A percentile compares a stretch with the other conserved stretches of the same genome.
Evolutionary conservation across 2,797 vertebrate species (phyloP).

Genomic region (Prunella strophiata): DNA sequence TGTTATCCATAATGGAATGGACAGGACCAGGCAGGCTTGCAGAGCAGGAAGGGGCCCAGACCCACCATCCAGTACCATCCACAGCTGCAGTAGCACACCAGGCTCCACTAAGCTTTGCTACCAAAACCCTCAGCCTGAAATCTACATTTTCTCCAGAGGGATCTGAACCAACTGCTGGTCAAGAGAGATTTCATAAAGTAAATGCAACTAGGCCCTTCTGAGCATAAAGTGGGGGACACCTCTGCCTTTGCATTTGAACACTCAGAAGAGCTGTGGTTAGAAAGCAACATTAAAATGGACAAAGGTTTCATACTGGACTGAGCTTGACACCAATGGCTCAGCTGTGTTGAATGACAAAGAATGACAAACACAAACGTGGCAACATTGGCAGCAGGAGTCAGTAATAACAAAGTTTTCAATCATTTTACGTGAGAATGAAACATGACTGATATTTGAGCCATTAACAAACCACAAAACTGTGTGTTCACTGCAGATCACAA

Average conservation of each 20-base stretch:
- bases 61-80: background rate
- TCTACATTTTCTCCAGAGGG: background rate
- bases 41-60: background rate
- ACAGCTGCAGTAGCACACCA: background rate
- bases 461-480: background rate
- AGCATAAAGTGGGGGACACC: background rate
- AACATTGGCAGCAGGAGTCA: background rate
- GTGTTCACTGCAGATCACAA: background rate
- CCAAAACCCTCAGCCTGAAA: background rate
- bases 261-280: background rate
- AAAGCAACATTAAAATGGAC: background rate
- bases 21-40: background rate
- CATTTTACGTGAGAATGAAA: background rate
- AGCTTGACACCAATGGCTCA: rapidly evolving
- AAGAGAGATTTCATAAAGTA: background rate
- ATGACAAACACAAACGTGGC: background rate
- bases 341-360: background rate
- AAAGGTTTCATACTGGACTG: rapidly evolving
- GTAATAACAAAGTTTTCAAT: background rate
- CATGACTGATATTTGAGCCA: background rate
- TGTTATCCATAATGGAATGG: background rate
- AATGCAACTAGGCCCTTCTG: background rate
- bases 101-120: background rate
- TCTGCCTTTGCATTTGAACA: background rate
- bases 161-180: background rate